These are phyloP conservation scores for Noctua pronuba DNA, from an alignment of 2,888 invertebrate genomes.

Conservation along the genomic window DNA sequence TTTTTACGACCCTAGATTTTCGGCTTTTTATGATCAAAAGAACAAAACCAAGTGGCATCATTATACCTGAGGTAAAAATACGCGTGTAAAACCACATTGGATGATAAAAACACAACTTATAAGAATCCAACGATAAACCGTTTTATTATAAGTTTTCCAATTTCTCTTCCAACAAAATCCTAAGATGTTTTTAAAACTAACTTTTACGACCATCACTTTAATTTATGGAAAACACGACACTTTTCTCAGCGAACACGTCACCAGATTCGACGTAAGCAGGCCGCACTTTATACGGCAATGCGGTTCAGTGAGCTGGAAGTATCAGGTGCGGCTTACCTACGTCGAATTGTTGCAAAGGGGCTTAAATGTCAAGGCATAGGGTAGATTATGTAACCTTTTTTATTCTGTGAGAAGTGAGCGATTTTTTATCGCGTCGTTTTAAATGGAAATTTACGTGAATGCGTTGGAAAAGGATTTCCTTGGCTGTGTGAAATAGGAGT, in stretches of 20 bases:
- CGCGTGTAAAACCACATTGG: neutral
- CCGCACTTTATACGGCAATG: slow-evolving; percentile 54
- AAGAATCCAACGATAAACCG: slow-evolving; percentile 21
- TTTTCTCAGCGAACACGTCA: slow-evolving; percentile 21
- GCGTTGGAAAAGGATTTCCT: slow-evolving; percentile 31
- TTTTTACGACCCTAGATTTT: neutral
- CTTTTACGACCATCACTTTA: slow-evolving; percentile 14
- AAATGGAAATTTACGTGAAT: slow-evolving; percentile 56
- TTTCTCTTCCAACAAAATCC: slow-evolving; percentile 17
- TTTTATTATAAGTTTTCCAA: slow-evolving; percentile 45
- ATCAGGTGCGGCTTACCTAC: slow-evolving; percentile 63
- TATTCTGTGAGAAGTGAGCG: slow-evolving; percentile 41
- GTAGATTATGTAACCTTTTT: slow-evolving; percentile 54
- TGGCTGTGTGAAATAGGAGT: slow-evolving; percentile 3
- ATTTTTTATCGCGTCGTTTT: slow-evolving; percentile 51
- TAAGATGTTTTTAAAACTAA: slow-evolving; percentile 30
- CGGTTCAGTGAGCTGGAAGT: slow-evolving; percentile 60
- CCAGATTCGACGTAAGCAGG: slow-evolving; percentile 50
- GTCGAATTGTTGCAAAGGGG: slow-evolving; percentile 57
- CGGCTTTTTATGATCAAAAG: neutral
- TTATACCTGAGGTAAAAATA: neutral
- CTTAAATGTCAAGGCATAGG: slow-evolving; percentile 55
- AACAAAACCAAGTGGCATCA: neutral
- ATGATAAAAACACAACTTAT: slow-evolving; percentile 11
- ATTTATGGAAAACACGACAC: slow-evolving; percentile 29